Evolutionary conservation across 2,888 invertebrate species (phyloP).

Genomic region (Aphodius sticticus): DNA sequence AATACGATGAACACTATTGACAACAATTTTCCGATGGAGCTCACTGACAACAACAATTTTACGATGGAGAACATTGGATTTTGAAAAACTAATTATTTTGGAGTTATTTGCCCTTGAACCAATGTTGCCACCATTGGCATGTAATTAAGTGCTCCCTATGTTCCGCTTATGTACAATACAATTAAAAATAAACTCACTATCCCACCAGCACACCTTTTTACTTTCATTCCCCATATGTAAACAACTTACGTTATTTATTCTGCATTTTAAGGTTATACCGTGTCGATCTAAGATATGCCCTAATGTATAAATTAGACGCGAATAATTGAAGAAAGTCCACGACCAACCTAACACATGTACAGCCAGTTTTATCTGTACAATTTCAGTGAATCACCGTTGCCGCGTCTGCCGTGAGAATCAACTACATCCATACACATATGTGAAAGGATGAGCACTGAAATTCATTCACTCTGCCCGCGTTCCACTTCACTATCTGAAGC

Average conservation of each 20-base stretch:
- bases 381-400: background rate
- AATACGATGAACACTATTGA: too few species aligned
- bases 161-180: background rate
- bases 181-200: background rate
- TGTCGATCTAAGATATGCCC: background rate
- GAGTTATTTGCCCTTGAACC: too few species aligned
- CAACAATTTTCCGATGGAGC: too few species aligned
- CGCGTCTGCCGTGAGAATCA: background rate
- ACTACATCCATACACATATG: background rate
- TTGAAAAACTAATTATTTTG: too few species aligned
- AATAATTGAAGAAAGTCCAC: conserved; percentile 4
- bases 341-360: background rate
- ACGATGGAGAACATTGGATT: too few species aligned
- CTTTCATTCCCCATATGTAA: background rate
- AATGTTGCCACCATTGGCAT: too few species aligned
- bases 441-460: background rate
- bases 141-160: too few species aligned
- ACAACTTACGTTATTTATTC: background rate
- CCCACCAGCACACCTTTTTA: background rate
- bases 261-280: background rate
- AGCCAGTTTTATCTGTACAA: background rate
- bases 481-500: background rate
- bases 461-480: background rate
- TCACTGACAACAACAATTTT: too few species aligned
- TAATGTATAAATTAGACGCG: background rate